These are phyloP conservation scores for Zaprionus tsacasi DNA, from an alignment of 1,140 invertebrate genomes.

Conservation along the genomic window DNA sequence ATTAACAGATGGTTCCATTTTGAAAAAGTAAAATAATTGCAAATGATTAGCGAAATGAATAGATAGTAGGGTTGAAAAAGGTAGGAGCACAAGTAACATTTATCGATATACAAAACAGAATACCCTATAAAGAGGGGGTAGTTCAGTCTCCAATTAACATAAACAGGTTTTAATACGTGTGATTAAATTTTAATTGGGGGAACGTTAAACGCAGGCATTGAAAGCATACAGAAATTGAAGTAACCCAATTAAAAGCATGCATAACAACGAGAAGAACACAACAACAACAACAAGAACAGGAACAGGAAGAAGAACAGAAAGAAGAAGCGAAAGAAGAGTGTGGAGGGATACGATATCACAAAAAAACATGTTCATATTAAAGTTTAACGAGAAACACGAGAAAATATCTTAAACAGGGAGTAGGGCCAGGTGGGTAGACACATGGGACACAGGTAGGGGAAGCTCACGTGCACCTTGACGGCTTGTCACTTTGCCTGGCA, in stretches of 20 bases:
- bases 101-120: neutral
- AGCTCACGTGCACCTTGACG: conserved; percentile 46
- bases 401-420: conserved; percentile 7
- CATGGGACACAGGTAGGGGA: neutral
- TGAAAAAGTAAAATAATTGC: neutral
- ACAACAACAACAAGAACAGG: too few species aligned
- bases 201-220: conserved; percentile 1
- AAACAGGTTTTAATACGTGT: neutral
- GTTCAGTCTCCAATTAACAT: neutral
- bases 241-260: conserved; percentile 36
- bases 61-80: neutral
- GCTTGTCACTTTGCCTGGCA: conserved; percentile 35
- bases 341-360: conserved; percentile 7
- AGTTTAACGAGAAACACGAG: conserved; percentile 29
- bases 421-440: neutral
- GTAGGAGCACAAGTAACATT: neutral
- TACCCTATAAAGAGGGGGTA: too few species aligned
- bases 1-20: conserved; percentile 27
- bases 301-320: neutral
- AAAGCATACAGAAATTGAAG: conserved; percentile 5
- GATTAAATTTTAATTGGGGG: conserved; percentile 16
- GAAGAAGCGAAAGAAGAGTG: neutral
- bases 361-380: conserved; percentile 26
- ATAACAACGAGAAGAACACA: neutral
- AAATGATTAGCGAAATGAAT: conserved; percentile 1